Percentiles rank a stretch among this genome's conserved stretches.
These are phyloP conservation scores for Malachius bipustulatus DNA, from an alignment of 2,888 invertebrate genomes.

Conservation along the genomic window DNA sequence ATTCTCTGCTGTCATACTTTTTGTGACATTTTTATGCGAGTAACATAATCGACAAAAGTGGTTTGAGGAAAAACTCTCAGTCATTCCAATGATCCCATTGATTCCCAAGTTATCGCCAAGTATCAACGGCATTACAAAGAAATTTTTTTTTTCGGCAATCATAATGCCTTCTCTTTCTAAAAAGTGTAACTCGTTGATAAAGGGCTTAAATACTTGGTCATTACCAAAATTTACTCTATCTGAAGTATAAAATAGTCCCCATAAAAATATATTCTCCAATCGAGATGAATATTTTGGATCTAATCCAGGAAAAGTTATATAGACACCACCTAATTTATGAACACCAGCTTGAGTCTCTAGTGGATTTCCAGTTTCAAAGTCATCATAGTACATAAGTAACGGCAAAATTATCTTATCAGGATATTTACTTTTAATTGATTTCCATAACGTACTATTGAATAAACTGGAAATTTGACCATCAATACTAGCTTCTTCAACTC, in stretches of 20 bases:
- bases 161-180: constrained; percentile 4
- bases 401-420: constrained; percentile 16
- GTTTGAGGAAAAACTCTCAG: constrained; percentile 9
- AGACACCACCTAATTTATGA: constrained; percentile 15
- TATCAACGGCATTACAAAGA: constrained; percentile 4
- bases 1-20: constrained; percentile 7
- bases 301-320: constrained; percentile 13
- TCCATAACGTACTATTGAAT: constrained; percentile 17
- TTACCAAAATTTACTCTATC: constrained; percentile 13
- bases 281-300: constrained; percentile 13
- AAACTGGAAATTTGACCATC: constrained; percentile 11
- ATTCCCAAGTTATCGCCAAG: constrained; percentile 10
- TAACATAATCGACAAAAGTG: constrained; percentile 12
- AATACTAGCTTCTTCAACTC: constrained; percentile 9
- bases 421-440: constrained; percentile 10
- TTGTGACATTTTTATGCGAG: constrained; percentile 7
- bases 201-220: constrained; percentile 8
- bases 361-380: too few relatives aligned
- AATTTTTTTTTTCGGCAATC: neutral
- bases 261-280: constrained; percentile 17
- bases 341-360: constrained; percentile 16
- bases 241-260: constrained; percentile 14
- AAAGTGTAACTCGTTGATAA: constrained; percentile 6
- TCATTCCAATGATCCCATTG: constrained; percentile 10
- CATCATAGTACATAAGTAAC: too few relatives aligned